phyloP scores from a whole-genome alignment of 2,888 invertebrate genomes.

The Palloptera scutellata region DNA sequence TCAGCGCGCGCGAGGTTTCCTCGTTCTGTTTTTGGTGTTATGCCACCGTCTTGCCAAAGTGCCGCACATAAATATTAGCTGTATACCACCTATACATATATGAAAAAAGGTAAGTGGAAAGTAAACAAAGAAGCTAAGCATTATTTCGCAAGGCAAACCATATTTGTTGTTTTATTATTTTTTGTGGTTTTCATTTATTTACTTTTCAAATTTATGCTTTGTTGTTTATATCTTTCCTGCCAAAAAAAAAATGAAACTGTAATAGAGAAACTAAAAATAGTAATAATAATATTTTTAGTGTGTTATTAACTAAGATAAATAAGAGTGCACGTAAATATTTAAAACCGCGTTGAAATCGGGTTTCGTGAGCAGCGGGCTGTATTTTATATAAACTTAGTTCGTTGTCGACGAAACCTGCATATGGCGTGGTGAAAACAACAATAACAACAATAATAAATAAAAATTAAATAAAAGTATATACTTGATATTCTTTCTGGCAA shows the following conservation, averaged over 20 bases:
- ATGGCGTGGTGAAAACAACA: slow-evolving; percentile 70
- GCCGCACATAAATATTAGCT: neutral
- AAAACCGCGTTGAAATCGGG: slow-evolving; percentile 79
- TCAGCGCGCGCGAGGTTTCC: slow-evolving; percentile 22
- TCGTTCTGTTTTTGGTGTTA: neutral
- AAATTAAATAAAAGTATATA: neutral
- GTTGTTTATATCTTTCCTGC: slow-evolving; percentile 23
- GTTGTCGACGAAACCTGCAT: slow-evolving; percentile 98
- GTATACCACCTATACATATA: neutral
- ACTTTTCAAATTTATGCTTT: slow-evolving; percentile 42
- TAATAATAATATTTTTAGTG: slow-evolving; percentile 21
- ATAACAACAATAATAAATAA: slow-evolving; percentile 16
- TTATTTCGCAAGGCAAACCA: neutral
- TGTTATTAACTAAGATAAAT: slow-evolving; percentile 31
- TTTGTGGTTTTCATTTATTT: slow-evolving; percentile 37
- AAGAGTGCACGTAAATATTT: slow-evolving; percentile 15
- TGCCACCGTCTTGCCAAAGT: neutral
- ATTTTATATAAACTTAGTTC: slow-evolving; percentile 73
- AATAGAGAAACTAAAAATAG: slow-evolving; percentile 11
- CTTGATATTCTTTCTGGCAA: neutral
- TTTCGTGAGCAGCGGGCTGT: slow-evolving; percentile 87
- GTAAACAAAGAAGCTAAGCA: slow-evolving; percentile 5
- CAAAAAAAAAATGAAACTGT: slow-evolving; percentile 22
- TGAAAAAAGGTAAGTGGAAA: neutral
- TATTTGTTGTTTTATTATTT: neutral